Evolutionary conservation across 1,140 invertebrate species (phyloP).

Genomic region (Rhagoletis pomonella): DNA sequence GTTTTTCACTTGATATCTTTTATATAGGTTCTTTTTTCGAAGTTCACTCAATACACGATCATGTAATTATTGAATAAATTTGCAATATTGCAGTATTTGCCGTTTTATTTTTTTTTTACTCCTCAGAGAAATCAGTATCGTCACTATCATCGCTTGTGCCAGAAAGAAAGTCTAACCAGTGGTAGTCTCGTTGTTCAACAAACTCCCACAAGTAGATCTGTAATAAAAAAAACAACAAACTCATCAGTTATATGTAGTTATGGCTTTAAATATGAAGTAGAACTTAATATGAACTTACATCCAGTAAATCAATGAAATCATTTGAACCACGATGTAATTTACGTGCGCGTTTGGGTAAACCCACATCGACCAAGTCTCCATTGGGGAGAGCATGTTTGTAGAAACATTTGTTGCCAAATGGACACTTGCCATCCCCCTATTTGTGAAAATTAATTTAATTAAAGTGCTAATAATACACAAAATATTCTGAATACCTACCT

Average conservation of each 20-base stretch:
- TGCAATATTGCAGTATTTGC: background rate
- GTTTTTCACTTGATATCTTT: background rate
- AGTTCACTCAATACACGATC: background rate
- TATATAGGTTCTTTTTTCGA: constrained; percentile 1
- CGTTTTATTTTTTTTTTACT: constrained; percentile 1
- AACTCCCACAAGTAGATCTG: constrained; percentile 84
- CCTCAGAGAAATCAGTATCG: constrained; percentile 60
- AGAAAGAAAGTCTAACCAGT: constrained; percentile 76
- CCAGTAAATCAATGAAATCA: constrained; percentile 76
- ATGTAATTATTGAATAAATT: constrained; percentile 18
- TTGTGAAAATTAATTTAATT: background rate
- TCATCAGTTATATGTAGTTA: constrained; percentile 16
- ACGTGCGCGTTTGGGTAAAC: constrained; percentile 79
- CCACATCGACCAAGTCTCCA: constrained; percentile 84
- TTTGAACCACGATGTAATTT: constrained; percentile 76
- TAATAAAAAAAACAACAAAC: constrained; percentile 38
- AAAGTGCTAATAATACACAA: constrained; percentile 7
- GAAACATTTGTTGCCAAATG: constrained; percentile 95
- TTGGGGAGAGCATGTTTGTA: constrained; percentile 89
- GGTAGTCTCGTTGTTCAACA: constrained; percentile 80
- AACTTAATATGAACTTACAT: constrained; percentile 74
- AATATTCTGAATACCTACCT: constrained; percentile 55
- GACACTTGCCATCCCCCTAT: constrained; percentile 87
- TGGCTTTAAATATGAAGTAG: constrained; percentile 7
- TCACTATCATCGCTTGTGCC: constrained; percentile 77